A percentile compares a stretch with the other conserved stretches of the same genome.
phyloP scores from a whole-genome alignment of 37 sponge, comb jelly and placozoan genomes.

The Bolinopsis microptera region DNA sequence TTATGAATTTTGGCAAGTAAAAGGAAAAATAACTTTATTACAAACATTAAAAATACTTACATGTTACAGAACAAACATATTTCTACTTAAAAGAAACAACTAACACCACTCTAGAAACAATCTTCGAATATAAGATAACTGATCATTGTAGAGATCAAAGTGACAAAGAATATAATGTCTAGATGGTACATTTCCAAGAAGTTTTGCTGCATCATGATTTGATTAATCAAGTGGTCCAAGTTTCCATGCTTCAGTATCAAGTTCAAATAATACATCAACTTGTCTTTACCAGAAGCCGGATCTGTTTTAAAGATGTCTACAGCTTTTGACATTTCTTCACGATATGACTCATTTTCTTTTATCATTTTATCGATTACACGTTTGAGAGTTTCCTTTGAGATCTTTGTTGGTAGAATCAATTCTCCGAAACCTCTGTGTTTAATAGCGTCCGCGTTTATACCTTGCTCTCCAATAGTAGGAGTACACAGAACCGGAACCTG shows the following conservation, averaged over 20 bases:
- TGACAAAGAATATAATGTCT: no score
- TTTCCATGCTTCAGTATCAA: neutral
- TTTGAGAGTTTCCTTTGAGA: neutral
- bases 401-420: neutral
- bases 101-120: no score
- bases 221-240: neutral
- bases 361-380: neutral
- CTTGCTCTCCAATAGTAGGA: slow-evolving; percentile 15
- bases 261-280: slow-evolving; percentile 23
- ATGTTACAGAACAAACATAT: no score
- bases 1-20: no score
- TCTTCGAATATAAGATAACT: no score
- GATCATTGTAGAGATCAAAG: no score
- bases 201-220: neutral
- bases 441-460: neutral
- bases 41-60: no score
- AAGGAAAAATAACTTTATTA: no score
- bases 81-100: no score
- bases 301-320: neutral
- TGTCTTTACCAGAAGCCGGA: slow-evolving; percentile 34
- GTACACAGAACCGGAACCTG: slow-evolving; percentile 29
- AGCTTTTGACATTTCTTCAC: neutral
- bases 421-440: slow-evolving; percentile 20
- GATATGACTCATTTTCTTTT: neutral
- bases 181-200: slow-evolving; percentile 23